Percentiles rank a stretch among this genome's conserved stretches.
Evolutionary conservation across 2,113 vertebrate genomes (phyloP).

Genomic region (Salvelinus fontinalis): DNA sequence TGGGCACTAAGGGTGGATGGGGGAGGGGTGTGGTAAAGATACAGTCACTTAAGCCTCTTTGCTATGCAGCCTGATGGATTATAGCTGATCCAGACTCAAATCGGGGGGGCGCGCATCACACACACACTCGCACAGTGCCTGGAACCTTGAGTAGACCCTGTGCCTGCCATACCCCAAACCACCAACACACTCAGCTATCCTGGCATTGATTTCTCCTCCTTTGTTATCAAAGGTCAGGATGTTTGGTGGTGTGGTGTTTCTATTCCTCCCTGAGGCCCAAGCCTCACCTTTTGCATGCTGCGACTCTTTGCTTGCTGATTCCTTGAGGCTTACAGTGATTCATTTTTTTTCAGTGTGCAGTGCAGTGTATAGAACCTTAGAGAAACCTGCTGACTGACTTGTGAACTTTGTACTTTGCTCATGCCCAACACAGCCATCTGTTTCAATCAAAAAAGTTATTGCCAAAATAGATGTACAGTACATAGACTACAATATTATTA

Average conservation of each 20-base stretch:
- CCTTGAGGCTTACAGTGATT: conserved; percentile 10
- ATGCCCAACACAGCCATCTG: conserved; percentile 14
- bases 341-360: conserved; percentile 7
- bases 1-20: background rate
- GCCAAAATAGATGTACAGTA: background rate
- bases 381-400: conserved; percentile 24
- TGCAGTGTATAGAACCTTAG: conserved; percentile 16
- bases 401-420: conserved; percentile 25
- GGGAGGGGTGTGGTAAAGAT: conserved; percentile 9
- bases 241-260: background rate
- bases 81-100: conserved; percentile 23
- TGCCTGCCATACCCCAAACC: background rate
- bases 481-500: no score
- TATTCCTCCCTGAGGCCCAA: background rate
- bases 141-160: background rate
- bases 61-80: conserved; percentile 33
- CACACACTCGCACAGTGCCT: no score
- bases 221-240: background rate
- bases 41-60: conserved; percentile 32
- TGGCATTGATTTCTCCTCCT: background rate
- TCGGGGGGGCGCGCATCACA: background rate
- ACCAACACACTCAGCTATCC: background rate
- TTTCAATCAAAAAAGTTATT: conserved; percentile 36
- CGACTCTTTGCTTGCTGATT: background rate
- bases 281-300: conserved; percentile 26